These are phyloP conservation scores for Lerista edwardsae DNA, from an alignment of 2,797 vertebrate species.

Conservation along the genomic window DNA sequence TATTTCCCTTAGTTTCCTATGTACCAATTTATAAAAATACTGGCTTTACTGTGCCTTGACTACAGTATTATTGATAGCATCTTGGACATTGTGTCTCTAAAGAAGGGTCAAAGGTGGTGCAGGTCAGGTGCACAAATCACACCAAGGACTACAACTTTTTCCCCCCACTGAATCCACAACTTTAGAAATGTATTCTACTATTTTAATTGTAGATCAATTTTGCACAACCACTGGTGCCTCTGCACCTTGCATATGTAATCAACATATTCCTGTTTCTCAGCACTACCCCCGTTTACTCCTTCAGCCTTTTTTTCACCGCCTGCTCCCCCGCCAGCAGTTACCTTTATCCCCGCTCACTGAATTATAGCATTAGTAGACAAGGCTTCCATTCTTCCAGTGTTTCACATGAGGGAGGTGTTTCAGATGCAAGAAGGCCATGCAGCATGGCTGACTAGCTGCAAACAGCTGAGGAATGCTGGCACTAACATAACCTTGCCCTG, in stretches of 20 bases:
- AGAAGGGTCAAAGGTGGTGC: background rate
- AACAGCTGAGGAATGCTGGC: background rate
- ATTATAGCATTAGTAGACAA: background rate
- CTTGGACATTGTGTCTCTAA: background rate
- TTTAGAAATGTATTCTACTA: no score
- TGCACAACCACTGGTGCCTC: no score
- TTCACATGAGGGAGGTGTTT: background rate
- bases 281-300: no score
- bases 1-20: constrained; percentile 26
- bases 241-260: background rate
- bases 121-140: background rate
- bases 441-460: background rate
- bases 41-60: background rate
- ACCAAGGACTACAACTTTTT: no score
- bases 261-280: background rate
- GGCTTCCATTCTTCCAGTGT: background rate
- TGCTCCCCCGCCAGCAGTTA: background rate
- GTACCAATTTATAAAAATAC: background rate
- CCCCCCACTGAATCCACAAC: no score
- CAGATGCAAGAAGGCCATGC: background rate
- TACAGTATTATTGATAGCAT: background rate
- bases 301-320: background rate
- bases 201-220: no score
- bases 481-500: background rate
- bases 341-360: background rate